A percentile compares a stretch with the other conserved stretches of the same genome.
Conservation (phyloP, 64 coral and sea anemone genomes). For the Anthopleura sola region DNA sequence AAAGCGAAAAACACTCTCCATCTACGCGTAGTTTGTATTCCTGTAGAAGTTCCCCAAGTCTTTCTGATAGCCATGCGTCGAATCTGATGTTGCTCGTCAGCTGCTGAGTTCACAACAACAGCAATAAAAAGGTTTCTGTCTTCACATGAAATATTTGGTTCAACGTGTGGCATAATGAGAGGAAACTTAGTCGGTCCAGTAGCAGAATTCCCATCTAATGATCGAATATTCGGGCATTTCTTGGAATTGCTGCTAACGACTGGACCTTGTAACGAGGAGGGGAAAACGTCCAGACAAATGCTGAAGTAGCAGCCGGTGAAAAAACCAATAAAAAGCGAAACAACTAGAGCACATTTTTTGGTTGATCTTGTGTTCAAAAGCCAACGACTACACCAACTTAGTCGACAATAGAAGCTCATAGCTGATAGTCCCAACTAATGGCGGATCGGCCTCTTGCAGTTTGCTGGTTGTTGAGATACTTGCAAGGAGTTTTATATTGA, state of each 20-base stretch:
- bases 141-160: conserved; percentile 9
- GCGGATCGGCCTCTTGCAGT: too few species aligned
- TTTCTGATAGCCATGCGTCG: neutral
- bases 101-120: neutral
- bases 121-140: neutral
- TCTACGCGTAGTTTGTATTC: neutral
- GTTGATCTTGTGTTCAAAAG: too few species aligned
- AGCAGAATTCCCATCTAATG: neutral
- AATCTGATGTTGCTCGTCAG: neutral
- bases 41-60: neutral
- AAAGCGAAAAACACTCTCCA: conserved; percentile 22
- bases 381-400: too few species aligned
- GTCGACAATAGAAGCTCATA: too few species aligned
- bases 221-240: neutral
- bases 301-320: neutral
- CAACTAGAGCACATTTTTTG: too few species aligned
- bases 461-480: too few species aligned
- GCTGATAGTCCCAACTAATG: too few species aligned
- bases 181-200: neutral
- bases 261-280: neutral
- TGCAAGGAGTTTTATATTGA: too few species aligned
- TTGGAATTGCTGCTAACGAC: neutral
- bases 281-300: neutral
- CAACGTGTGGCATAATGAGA: neutral
- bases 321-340: too few species aligned